Evolutionary conservation across 2,797 vertebrate genomes (phyloP).

Genomic region (Choloepus didactylus): DNA sequence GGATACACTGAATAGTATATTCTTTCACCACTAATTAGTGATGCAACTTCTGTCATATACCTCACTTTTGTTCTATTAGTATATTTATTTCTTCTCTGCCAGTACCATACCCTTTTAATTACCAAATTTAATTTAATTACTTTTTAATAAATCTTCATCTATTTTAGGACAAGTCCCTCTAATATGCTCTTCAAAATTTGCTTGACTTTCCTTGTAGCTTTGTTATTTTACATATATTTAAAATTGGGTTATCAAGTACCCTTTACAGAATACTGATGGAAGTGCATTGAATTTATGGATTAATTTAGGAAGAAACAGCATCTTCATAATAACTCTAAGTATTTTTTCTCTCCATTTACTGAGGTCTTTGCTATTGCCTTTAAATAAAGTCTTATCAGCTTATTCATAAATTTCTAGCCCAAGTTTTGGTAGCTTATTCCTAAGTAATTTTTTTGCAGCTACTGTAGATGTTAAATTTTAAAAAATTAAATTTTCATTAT

Average conservation of each 20-base stretch:
- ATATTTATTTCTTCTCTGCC: not conserved
- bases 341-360: not conserved
- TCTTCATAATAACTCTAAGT: not conserved
- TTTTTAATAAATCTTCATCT: slow-evolving; percentile 36
- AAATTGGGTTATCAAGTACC: not conserved
- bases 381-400: not conserved
- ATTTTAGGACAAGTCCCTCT: not conserved
- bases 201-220: not conserved
- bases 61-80: not conserved
- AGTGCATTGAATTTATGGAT: not conserved
- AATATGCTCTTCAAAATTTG: slow-evolving; percentile 5
- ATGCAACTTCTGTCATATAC: not conserved
- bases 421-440: slow-evolving; percentile 39
- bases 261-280: slow-evolving; percentile 8
- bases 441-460: not conserved
- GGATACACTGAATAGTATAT: not conserved
- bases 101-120: not conserved
- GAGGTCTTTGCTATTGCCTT: not conserved
- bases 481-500: not conserved
- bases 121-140: not conserved
- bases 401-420: not conserved
- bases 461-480: not conserved
- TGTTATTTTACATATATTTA: not conserved
- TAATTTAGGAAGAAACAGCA: not conserved
- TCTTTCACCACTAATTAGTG: not conserved